Percentiles rank a stretch among this genome's conserved stretches.
phyloP scores from a whole-genome alignment of 2,888 invertebrate species.

The Teleogryllus oceanicus region DNA sequence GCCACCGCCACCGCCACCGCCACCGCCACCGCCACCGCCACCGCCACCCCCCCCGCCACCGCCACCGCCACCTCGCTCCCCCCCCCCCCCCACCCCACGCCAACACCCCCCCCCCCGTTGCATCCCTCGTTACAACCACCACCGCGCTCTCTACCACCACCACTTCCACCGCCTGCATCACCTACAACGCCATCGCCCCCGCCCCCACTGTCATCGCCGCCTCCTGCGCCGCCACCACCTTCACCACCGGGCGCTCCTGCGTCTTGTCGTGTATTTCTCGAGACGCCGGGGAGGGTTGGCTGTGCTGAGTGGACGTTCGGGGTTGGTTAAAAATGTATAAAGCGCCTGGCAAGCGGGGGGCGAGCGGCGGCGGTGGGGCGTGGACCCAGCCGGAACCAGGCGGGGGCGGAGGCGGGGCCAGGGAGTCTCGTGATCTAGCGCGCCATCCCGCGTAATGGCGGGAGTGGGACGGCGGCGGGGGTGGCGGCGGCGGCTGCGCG shows the following conservation, averaged over 20 bases:
- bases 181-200: too few species aligned
- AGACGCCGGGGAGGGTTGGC: conserved; percentile 5
- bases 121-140: too few species aligned
- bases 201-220: background rate
- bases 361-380: background rate
- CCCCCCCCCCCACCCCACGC: too few species aligned
- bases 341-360: conserved; percentile 25
- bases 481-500: background rate
- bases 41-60: too few species aligned
- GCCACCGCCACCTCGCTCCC: too few species aligned
- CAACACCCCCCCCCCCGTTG: too few species aligned
- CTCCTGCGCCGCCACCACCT: background rate
- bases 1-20: too few species aligned
- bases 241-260: background rate
- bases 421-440: background rate
- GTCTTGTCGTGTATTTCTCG: conserved; percentile 9
- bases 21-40: too few species aligned
- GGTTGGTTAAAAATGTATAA: conserved; percentile 22
- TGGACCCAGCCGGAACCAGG: conserved; percentile 11
- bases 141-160: too few species aligned
- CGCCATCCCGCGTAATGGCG: background rate
- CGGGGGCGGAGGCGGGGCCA: background rate
- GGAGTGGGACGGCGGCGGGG: background rate
- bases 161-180: rapidly evolving
- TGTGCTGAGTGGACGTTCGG: conserved; percentile 23